A percentile compares a stretch with the other conserved stretches of the same genome.
These are phyloP conservation scores for Rhodophaea formosa DNA, from an alignment of 2,888 invertebrate genomes.

Conservation along the genomic window DNA sequence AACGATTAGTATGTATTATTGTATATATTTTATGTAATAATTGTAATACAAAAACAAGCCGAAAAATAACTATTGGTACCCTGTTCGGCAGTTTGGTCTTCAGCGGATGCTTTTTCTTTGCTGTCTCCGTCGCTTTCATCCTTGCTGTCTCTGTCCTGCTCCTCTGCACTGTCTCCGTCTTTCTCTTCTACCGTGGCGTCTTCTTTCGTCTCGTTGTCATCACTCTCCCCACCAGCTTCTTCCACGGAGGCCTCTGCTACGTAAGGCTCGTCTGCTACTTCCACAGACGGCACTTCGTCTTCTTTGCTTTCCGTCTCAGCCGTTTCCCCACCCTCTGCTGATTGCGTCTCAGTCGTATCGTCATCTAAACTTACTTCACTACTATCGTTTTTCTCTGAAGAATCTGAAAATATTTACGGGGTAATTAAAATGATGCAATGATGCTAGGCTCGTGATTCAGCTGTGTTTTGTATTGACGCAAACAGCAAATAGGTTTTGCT, in stretches of 20 bases:
- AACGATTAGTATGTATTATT: no score
- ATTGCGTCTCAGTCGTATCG: slow-evolving; percentile 67
- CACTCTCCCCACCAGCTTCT: slow-evolving; percentile 56
- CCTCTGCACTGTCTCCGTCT: slow-evolving; percentile 57
- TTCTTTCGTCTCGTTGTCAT: slow-evolving; percentile 62
- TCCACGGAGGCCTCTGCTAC: slow-evolving; percentile 72
- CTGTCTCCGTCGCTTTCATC: slow-evolving; percentile 54
- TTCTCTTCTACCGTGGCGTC: slow-evolving; percentile 45
- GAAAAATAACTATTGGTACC: slow-evolving; percentile 40
- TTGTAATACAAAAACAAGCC: no score
- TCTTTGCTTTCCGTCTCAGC: slow-evolving; percentile 51
- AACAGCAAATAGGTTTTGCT: background rate
- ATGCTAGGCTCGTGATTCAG: background rate
- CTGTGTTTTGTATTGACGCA: background rate
- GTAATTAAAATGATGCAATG: background rate
- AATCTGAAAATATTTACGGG: slow-evolving; percentile 51
- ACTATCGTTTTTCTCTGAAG: slow-evolving; percentile 75
- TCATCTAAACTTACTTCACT: slow-evolving; percentile 73
- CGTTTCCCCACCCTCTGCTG: slow-evolving; percentile 59
- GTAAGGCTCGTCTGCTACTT: slow-evolving; percentile 76
- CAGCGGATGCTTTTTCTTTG: slow-evolving; percentile 71
- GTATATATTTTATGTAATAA: no score
- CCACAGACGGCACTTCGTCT: slow-evolving; percentile 62
- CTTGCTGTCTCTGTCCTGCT: slow-evolving; percentile 36
- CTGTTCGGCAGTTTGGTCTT: slow-evolving; percentile 69